These are phyloP conservation scores for Rhinogobius similis DNA, from an alignment of 2,113 vertebrate genomes.

Conservation along the genomic window DNA sequence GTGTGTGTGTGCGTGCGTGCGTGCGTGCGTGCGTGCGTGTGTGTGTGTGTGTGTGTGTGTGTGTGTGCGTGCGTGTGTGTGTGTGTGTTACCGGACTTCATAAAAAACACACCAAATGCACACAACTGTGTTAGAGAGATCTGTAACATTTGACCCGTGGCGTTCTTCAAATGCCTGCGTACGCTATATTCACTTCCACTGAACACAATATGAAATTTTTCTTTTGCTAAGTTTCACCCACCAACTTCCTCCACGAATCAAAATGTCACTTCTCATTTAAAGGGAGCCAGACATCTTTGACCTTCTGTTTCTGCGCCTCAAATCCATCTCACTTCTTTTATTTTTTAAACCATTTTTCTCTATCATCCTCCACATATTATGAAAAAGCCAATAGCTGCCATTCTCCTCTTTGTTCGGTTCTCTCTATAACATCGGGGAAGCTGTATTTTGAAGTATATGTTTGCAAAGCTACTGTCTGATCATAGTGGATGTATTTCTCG, in stretches of 20 bases:
- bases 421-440: slow-evolving; percentile 11
- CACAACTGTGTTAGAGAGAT: neutral
- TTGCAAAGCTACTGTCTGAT: slow-evolving; percentile 32
- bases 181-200: neutral
- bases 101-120: neutral
- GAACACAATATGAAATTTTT: slow-evolving; percentile 5
- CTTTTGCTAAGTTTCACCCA: slow-evolving; percentile 2
- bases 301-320: slow-evolving; percentile 34
- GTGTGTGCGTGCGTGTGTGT: no score
- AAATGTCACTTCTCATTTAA: slow-evolving; percentile 44
- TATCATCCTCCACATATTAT: slow-evolving; percentile 9
- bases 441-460: slow-evolving; percentile 23
- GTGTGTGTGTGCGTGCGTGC: no score
- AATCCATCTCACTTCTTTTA: slow-evolving; percentile 10
- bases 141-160: neutral
- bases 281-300: slow-evolving; percentile 41
- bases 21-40: no score
- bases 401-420: slow-evolving; percentile 10
- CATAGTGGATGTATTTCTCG: slow-evolving; percentile 19
- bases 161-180: neutral
- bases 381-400: slow-evolving; percentile 4
- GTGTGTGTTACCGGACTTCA: neutral
- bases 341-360: slow-evolving; percentile 30
- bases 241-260: slow-evolving; percentile 24
- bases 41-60: no score